These are phyloP conservation scores for Sepioteuthis lessoniana DNA, from an alignment of 2,888 invertebrate genomes.

Conservation along the genomic window DNA sequence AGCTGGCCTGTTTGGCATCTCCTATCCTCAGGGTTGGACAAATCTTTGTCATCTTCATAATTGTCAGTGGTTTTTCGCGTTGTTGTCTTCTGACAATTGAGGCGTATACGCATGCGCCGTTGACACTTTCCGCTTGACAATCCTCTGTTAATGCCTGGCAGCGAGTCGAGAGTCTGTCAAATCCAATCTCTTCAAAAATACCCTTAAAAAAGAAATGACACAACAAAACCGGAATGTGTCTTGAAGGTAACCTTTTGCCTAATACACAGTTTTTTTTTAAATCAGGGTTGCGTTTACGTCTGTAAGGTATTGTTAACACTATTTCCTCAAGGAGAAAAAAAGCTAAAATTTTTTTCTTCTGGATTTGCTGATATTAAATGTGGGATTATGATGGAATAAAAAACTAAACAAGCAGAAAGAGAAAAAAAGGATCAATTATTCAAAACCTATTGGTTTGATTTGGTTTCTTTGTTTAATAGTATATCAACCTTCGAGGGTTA, in stretches of 20 bases:
- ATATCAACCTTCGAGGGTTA: too few relatives aligned
- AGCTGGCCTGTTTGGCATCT: not conserved
- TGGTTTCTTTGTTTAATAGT: too few relatives aligned
- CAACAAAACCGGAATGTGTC: not conserved
- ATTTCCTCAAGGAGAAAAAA: not conserved
- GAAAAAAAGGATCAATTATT: too few relatives aligned
- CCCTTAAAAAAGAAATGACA: not conserved
- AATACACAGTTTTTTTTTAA: not conserved
- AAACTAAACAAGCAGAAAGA: too few relatives aligned
- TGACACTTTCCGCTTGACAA: not conserved
- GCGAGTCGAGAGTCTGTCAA: not conserved
- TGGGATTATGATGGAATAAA: too few relatives aligned
- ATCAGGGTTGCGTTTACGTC: not conserved
- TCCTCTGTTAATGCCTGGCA: not conserved
- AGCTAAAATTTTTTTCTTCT: too few relatives aligned
- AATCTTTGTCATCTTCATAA: constrained; percentile 9
- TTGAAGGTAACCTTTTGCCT: not conserved
- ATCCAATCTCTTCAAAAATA: not conserved
- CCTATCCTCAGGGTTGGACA: not conserved
- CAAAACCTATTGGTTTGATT: too few relatives aligned
- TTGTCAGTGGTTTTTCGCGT: not conserved
- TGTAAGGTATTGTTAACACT: not conserved
- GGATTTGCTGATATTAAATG: too few relatives aligned
- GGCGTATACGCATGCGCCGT: not conserved
- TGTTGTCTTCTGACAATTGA: constrained; percentile 4